Base-by-base conservation (phyloP, 2,797 vertebrate species). In the Carduelis carduelis region DNA sequence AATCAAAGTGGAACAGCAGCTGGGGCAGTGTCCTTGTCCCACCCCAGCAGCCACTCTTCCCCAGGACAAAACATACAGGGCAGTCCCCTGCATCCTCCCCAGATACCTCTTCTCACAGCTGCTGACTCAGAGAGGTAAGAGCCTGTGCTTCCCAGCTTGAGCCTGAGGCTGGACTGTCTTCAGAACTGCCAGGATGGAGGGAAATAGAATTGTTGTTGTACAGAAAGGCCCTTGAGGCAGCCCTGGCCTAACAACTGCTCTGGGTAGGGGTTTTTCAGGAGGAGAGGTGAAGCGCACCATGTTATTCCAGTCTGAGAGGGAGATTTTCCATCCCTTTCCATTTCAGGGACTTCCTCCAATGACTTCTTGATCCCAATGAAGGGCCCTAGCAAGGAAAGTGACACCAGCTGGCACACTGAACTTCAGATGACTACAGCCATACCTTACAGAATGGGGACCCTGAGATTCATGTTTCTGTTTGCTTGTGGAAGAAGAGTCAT, bases 111-210 rank as follows among this genome's bases (percentile, higher is more conserved):
- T 78, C 97, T 98, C 46, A 21, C 97, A 95, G 92, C 97, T 90
- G 95, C 30, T 44, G 98, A 98, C 77, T 65, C 97, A 32, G 98
- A 98, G 89, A 98, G 98, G 98, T 98, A 98, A 97, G 98, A 93
- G 53, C 53, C 79, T 85, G 26, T n/a, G 70, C 53, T 71, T 79
- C 19, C 30, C 30, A 37, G 1, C 1, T 27, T 30, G 11, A 68
- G 8, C 43, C 24, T 57, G 61, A 30, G 53, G n/a, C 49, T 64
- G 34, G 11, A 20, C 37, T 53, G 30, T 41, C n/a, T 35, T 82
- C 70, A 96, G 93, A 95, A 80, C 83, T 96, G 70, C 79, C 82
- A 82, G 43, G 50, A 5, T 30, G 5, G 23, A 26, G 34, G 27
- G 23, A 81, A 75, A 68, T 7, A 20, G 22, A 53, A 8, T 27